Conservation (phyloP, 2,797 vertebrate genomes). For the Odontamblyopus lacepedii region DNA sequence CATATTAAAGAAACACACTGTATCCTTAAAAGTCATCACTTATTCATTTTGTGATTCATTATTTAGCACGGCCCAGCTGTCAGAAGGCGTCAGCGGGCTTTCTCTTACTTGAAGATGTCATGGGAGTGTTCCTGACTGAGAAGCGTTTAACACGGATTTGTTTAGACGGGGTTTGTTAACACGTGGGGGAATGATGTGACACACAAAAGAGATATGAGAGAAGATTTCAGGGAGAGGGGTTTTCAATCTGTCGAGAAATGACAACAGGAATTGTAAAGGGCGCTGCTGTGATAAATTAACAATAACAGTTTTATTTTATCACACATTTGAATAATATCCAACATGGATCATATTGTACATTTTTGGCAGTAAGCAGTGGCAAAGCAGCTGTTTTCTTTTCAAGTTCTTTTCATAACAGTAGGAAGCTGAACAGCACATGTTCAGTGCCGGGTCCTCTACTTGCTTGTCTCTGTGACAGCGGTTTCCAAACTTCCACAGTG, state of each 20-base stretch:
- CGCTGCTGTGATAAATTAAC: neutral
- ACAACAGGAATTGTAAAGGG: neutral
- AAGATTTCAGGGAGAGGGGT: slow-evolving; percentile 26
- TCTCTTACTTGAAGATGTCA: slow-evolving; percentile 4
- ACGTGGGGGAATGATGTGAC: slow-evolving; percentile 10
- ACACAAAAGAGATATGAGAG: slow-evolving; percentile 14
- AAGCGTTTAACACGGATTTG: slow-evolving; percentile 30
- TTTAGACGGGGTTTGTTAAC: slow-evolving; percentile 27
- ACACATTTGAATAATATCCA: neutral
- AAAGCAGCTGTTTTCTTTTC: neutral
- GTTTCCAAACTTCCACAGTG: no score
- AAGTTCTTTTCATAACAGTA: neutral
- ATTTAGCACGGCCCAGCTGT: slow-evolving; percentile 28
- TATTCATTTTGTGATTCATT: slow-evolving; percentile 43
- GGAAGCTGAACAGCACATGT: no score
- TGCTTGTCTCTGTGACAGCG: no score
- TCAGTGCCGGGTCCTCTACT: no score
- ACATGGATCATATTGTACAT: neutral
- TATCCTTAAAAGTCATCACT: slow-evolving; percentile 21
- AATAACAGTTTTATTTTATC: neutral
- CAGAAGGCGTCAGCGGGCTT: slow-evolving; percentile 14
- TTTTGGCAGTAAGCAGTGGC: neutral
- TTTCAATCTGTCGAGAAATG: neutral
- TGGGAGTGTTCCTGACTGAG: slow-evolving; percentile 1
- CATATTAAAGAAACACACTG: slow-evolving; percentile 32